Conservation (phyloP, 2,113 vertebrate genomes). For the Saccopteryx leptura region DNA sequence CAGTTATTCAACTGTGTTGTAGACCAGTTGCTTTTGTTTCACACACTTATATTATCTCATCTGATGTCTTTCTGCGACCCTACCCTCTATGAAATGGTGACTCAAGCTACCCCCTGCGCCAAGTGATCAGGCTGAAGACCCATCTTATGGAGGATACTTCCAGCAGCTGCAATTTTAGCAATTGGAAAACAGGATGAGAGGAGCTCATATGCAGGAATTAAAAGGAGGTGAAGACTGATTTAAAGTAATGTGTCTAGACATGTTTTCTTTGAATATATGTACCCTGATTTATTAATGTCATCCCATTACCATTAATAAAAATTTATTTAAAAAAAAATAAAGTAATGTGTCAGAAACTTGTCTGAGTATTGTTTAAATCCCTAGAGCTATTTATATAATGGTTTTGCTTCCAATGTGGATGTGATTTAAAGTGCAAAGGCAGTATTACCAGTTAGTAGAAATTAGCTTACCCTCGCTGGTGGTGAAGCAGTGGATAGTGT, state of each 20-base stretch:
- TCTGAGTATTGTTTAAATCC: not conserved
- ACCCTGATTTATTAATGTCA: too few species aligned
- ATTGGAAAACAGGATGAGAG: not conserved
- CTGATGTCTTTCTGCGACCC: not conserved
- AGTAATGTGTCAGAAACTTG: not conserved
- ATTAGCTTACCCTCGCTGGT: not conserved
- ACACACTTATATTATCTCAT: not conserved
- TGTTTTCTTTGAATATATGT: too few species aligned
- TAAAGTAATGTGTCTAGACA: not conserved
- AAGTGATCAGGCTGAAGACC: not conserved
- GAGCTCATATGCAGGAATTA: not conserved
- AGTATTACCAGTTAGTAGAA: not conserved
- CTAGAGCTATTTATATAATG: not conserved
- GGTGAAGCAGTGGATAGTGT: too few species aligned
- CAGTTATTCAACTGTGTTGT: not conserved
- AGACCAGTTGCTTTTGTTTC: not conserved
- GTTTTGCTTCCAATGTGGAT: not conserved
- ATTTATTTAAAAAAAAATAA: too few species aligned
- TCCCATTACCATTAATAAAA: too few species aligned
- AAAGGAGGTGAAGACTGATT: not conserved
- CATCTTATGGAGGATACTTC: not conserved
- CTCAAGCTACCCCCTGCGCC: not conserved
- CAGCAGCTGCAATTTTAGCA: not conserved
- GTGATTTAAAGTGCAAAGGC: not conserved
- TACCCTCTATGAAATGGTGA: not conserved